Percentiles rank a stretch among this genome's conserved stretches.
Conservation (phyloP, 2,113 vertebrate species). For the Plectropomus leopardus region DNA sequence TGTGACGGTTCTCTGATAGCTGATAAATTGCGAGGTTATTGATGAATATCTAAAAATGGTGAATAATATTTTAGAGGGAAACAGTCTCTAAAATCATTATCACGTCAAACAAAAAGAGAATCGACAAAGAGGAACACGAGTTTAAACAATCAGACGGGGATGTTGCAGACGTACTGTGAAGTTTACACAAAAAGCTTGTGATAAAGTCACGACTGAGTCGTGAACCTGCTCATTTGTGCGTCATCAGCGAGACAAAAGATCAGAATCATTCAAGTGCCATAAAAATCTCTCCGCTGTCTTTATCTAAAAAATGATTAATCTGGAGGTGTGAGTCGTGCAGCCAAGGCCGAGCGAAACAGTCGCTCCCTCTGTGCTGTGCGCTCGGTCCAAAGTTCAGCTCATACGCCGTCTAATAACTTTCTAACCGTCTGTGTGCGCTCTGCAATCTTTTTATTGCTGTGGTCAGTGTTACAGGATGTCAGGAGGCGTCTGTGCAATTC, state of each 20-base stretch:
- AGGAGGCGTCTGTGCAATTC: no score
- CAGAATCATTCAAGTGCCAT: no score
- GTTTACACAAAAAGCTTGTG: no score
- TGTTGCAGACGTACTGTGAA: neutral
- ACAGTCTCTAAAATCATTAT: neutral
- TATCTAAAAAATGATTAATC: neutral
- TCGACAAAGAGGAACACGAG: neutral
- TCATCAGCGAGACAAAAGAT: no score
- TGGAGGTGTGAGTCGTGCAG: neutral
- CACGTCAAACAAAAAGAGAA: neutral
- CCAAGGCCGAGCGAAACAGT: neutral
- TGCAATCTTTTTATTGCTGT: neutral
- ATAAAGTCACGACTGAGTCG: no score
- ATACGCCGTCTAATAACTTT: no score
- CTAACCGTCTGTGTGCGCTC: neutral
- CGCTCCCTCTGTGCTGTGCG: neutral
- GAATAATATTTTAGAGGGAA: no score
- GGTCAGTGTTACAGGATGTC: neutral
- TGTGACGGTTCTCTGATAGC: no score
- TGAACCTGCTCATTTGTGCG: no score
- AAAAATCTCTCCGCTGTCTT: neutral
- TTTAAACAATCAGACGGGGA: neutral
- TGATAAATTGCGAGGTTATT: no score
- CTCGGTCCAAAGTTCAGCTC: neutral
- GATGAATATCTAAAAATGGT: no score